Base-by-base conservation (phyloP, 1,140 invertebrate genomes). In the Anthonomus grandis region DNA sequence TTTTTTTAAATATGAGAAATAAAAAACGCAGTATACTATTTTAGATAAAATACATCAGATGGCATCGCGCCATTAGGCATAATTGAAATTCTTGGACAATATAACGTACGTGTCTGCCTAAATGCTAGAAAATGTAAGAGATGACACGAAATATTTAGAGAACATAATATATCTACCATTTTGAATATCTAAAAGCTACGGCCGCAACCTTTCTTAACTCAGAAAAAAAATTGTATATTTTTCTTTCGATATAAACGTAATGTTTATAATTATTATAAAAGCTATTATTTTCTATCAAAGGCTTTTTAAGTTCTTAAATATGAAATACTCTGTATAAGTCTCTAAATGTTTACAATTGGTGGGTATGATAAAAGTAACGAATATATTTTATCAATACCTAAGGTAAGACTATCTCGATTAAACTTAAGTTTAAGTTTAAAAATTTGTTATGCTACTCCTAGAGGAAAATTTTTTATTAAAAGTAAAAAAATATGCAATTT, bases 41-140 rank as follows among this genome's bases (percentile, higher is more conserved):
- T n/a, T n/a, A n/a, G n/a, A n/a, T n/a, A n/a, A n/a, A n/a, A n/a
- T n/a, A n/a, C n/a, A n/a, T n/a, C n/a, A n/a, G n/a, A n/a, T n/a
- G n/a, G n/a, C n/a, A n/a, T n/a, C n/a, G n/a, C n/a, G n/a, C n/a
- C 52, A 55, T 55, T 34, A 21, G 27, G 19, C 25, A 15, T 37
- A 44, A 55, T 55, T 55, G 52, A 55, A 55, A 55, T 25, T 45
- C 34, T 46, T 34, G 52, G 44, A 55, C 52, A 55, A 55, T 55
- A 45, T 34, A 45, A 31, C 2, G 52, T 55, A 46, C 52, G 52
- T 55, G 52, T 31, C 37, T 45, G 10, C 21, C 19, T 24, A 41
- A 46, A 37, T 38, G 52, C 41, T 55, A 17, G 38, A 31, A 44
- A 55, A 27, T 55, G 19, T 44, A 19, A 31, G 45, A 37, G 52